Evolutionary conservation across 2,888 invertebrate species (phyloP), one percentile per base, ranked within the genome.

Genomic region (Pyrrhosoma nymphula): DNA sequence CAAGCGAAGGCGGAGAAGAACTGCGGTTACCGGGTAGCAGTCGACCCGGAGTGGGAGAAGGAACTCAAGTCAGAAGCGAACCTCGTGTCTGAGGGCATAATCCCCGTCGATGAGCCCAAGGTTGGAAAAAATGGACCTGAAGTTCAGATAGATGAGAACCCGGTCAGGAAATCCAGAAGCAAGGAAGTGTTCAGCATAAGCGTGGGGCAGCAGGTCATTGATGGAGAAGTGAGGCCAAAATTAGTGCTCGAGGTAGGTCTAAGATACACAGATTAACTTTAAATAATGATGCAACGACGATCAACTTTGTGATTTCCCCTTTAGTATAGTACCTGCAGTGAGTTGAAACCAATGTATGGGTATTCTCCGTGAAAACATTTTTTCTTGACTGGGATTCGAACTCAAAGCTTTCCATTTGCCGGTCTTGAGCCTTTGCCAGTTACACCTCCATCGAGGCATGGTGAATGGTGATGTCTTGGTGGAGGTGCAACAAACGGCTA

Each of bases 21-120:
- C 16, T 14, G 82, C 35, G 82, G 82, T 35, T 82, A 30, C 16
- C 35, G 82, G 82, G 82, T 30, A 35, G 12, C 35, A 4, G 14
- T 82, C 26, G 82, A 82, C 82, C 35, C 82, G 14, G 82, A 82
- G 82, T 82, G 82, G 82, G 82, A 82, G 82, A 69, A 69, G 23
- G 26, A 69, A n/a, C 69, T 69, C 69, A 23, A 26, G 26, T 16
- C 69, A 26, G 82, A 82, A 10, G 30, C 6, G 12, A 47, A 47
- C 47, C 47, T 47, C 47, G 12, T n/a, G 0, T 23, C 82, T 18
- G 35, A 35, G 12, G 82, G 82, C 82, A 6, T n/a, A 4, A n/a
- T 69, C 26, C 30, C 35, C 16, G 14, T 35, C 82, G 35, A 82
- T 35, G 82, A 35, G 16, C 82, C 35, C 82, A 82, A 30, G 16